Evolutionary conservation across 1,140 invertebrate species (phyloP).

Genomic region (Drosophila sulfurigaster): DNA sequence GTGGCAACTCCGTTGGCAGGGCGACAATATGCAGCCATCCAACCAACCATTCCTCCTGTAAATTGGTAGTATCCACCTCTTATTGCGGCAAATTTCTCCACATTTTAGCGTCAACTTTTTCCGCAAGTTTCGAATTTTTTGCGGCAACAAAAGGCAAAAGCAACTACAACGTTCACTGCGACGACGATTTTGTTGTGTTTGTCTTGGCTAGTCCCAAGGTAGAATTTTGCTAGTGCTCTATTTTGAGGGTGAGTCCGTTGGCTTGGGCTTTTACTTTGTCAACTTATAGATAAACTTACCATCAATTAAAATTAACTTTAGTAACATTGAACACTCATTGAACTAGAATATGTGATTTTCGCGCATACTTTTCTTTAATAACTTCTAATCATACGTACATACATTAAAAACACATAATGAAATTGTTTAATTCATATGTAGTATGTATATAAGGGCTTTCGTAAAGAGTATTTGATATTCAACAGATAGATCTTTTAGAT

Average conservation of each 20-base stretch:
- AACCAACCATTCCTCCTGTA: slow-evolving; percentile 19
- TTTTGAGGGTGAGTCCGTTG: not conserved
- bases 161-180: slow-evolving; percentile 46
- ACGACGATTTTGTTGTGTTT: slow-evolving; percentile 66
- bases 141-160: slow-evolving; percentile 79
- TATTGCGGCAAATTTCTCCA: slow-evolving; percentile 78
- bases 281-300: too few relatives aligned
- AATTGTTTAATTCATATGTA: too few relatives aligned
- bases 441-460: not conserved
- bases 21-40: slow-evolving; percentile 22
- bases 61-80: slow-evolving; percentile 52
- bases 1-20: slow-evolving; percentile 29
- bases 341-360: too few relatives aligned
- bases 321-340: too few relatives aligned
- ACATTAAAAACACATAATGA: too few relatives aligned
- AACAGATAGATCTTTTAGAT: not conserved
- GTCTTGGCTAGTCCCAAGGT: slow-evolving; percentile 72
- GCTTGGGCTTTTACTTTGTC: slow-evolving; percentile 1
- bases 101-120: slow-evolving; percentile 82
- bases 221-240: slow-evolving; percentile 32
- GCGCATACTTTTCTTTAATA: too few relatives aligned
- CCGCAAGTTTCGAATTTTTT: slow-evolving; percentile 75
- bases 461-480: slow-evolving; percentile 46
- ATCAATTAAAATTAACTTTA: too few relatives aligned
- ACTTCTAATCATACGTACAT: too few relatives aligned